These are phyloP conservation scores for Muscicapa striata DNA, from an alignment of 2,797 vertebrate species.

Conservation along the genomic window DNA sequence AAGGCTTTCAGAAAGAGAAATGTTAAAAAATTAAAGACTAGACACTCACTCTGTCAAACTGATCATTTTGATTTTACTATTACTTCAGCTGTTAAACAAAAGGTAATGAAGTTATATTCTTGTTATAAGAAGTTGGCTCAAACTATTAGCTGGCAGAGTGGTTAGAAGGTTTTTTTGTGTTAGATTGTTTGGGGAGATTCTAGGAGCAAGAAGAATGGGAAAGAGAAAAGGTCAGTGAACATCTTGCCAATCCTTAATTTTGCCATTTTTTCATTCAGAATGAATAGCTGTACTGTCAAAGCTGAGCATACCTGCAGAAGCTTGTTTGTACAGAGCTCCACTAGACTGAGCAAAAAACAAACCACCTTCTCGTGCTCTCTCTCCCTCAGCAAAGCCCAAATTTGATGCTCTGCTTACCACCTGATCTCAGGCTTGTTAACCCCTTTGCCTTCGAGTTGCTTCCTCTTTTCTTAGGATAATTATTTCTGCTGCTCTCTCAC, in stretches of 20 bases:
- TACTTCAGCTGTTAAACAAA: neutral
- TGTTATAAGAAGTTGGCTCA: neutral
- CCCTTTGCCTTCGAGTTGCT: neutral
- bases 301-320: neutral
- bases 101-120: neutral
- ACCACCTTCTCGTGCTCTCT: neutral
- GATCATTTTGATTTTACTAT: neutral
- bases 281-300: neutral
- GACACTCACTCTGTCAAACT: neutral
- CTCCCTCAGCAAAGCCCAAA: neutral
- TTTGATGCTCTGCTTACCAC: neutral
- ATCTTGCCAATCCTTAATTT: neutral
- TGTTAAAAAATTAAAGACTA: neutral
- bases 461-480: neutral
- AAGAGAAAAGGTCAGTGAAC: neutral
- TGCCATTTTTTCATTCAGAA: neutral
- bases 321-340: neutral
- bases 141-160: neutral
- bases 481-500: neutral
- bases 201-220: neutral
- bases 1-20: neutral
- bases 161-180: neutral
- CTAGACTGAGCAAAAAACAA: neutral
- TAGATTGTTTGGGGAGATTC: neutral
- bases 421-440: neutral